Evolutionary conservation across 2,113 vertebrate genomes (phyloP), one percentile per base, ranked within the genome.

Genomic region (Hemichromis elongatus): DNA sequence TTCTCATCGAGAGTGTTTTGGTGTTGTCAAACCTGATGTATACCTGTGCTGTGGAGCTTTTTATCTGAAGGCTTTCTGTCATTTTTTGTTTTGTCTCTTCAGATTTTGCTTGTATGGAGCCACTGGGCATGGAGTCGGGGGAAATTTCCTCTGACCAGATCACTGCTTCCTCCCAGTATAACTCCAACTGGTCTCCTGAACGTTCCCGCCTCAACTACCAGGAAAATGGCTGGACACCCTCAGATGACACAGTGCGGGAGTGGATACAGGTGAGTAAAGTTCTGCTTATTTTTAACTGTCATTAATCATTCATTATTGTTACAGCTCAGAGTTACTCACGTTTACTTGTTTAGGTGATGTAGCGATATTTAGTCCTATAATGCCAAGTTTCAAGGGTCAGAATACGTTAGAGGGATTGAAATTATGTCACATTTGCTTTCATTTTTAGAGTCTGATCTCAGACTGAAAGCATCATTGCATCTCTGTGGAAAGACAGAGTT

Each of bases 151-250:
- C 97, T 1, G 96, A 98, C 50, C 97, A 97, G 89, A 99, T 99
- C 95, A 96, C 89, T 6, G 97, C 97, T n/a, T 98, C 98, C 35
- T 99, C 98, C 79, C 97, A 99, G 94, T 99, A 99, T 59, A 98
- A 98, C 3, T 88, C 93, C 93, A 98, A 97, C 95, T 99, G 99
- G 99, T 98, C 98, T 18, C 92, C 98, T 2, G 97, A 98, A 85
- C 97, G 98, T 61, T 98, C 98, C 7, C 96, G 99, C 5, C 96
- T 99, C 63, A 97, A 99, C 96, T 98, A 98, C 90, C 95, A 93
- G 5, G 97, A 98, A 89, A 99, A 99, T 12, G 99, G 98, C 77
- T 99, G 99, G 99, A 99, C 99, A 2, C 99, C 99, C 0, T 97
- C 98, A 16, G 96, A 98, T 40, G 99, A 99, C 92, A 97, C 96